Evolutionary conservation across 2,113 vertebrate genomes (phyloP), one percentile per base, ranked within the genome.

Genomic region (Trogon melanurus): DNA sequence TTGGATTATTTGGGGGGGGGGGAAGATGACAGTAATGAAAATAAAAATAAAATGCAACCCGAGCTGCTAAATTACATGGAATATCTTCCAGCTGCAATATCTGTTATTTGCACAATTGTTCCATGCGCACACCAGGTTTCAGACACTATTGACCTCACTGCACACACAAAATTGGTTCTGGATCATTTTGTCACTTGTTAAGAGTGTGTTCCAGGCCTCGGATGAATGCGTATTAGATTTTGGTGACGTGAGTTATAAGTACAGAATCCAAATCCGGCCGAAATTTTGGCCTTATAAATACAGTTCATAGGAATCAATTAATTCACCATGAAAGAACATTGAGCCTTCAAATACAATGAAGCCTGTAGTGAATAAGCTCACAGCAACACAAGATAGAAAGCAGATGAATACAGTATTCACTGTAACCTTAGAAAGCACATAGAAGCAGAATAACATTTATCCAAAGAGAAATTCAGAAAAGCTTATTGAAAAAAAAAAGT

Each of bases 231-330:
- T 67, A 11, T 61, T 51, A 75, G n/a, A 26, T 32, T 87, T 82
- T 91, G 45, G 30, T 66, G 50, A 44, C 0, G 1, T 20, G 27
- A 85, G 16, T 70, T 78, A 47, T 27, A 23, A 0, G 0, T 36
- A 48, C 38, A 74, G 73, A 57, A 53, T 88, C 34, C 10, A 66
- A 61, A 25, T 2, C 13, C 61, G 22, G 25, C 23, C 85, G 74
- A 82, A 79, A 70, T 73, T 70, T 79, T 85, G 13, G 41, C 29
- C 54, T 82, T 88, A 15, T 26, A 62, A 45, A 62, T 62, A 62
- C 12, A 65, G 30, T 79, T 92, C 32, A 58, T 32, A 66, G 26
- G 54, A 88, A 58, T 85, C 54, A 38, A 45, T 82, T 65, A 91
- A 88, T 70, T 76, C 34, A 53, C 16, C 71, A 71, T 20, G 3